Evolutionary conservation across 2,113 vertebrate genomes (phyloP), one percentile per base, ranked within the genome.

Genomic region (Pao palembangensis): DNA sequence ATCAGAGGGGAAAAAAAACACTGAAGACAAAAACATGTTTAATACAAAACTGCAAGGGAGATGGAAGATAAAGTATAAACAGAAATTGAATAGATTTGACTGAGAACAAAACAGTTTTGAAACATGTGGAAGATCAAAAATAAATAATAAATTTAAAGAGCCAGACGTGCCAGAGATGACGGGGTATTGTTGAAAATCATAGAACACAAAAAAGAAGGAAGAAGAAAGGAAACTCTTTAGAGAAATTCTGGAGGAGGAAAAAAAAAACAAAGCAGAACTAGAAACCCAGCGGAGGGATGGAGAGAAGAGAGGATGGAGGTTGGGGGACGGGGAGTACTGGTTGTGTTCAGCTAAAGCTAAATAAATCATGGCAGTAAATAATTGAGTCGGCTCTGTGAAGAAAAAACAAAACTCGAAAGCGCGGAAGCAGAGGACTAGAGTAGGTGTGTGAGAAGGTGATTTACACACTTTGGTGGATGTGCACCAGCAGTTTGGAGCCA

Each of bases 341-440:
- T 76, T 63, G 73, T 81, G 63, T 84, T 81, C 71, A 82, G 81
- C 80, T 71, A 81, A 80, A 78, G 69, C 76, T 87, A 81, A 89
- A 89, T 89, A 87, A 89, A 84, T 87, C 78, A 89, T 88, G 73
- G 21, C 11, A 10, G 78, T 87, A 76, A 87, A 89, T 89, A 88
- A 87, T 88, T 84, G 80, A 89, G 68, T 61, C 62, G 58, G 51
- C 71, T 78, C 82, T 83, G 69, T 84, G 73, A 87, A 83, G 73
- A 71, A 76, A 76, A 87, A 83, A 71, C 71, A 76, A 75, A 57
- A 69, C 81, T 80, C 81, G 73, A 75, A 78, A 75, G 68, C 73
- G 70, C 56, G 18, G 43, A 71, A 60, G 68, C n/a, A 54, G 44
- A 67, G 58, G 56, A 49, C 51, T 38, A 38, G 11, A 8, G 34